These are phyloP conservation scores for Platyura marginata DNA, from an alignment of 1,140 invertebrate species.

Conservation along the genomic window DNA sequence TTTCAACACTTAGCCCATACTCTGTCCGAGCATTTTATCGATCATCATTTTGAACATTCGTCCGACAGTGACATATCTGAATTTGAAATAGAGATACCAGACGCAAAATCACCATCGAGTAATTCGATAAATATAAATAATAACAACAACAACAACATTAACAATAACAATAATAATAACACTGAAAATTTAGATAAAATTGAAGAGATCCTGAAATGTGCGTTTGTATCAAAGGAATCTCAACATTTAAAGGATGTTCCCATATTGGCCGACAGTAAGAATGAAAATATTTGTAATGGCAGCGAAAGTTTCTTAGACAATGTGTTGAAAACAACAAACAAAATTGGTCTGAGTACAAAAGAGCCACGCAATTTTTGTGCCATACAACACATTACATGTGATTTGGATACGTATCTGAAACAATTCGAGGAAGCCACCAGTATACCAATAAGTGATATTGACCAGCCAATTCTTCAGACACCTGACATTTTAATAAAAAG, in stretches of 20 bases:
- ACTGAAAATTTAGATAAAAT: conserved; percentile 5
- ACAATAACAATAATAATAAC: conserved; percentile 6
- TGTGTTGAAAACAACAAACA: too few relatives aligned
- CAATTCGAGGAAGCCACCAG: conserved; percentile 4
- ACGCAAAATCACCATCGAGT: conserved; percentile 17
- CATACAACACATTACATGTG: too few relatives aligned
- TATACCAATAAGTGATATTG: too few relatives aligned
- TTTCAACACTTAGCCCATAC: conserved; percentile 36
- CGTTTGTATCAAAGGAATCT: neutral
- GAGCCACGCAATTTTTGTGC: too few relatives aligned
- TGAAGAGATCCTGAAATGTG: neutral
- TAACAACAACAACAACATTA: conserved; percentile 12
- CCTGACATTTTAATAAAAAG: conserved; percentile 10
- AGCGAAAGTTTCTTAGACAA: too few relatives aligned
- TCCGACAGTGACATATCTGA: conserved; percentile 30
- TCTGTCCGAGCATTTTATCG: conserved; percentile 12
- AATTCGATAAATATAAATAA: conserved; percentile 20
- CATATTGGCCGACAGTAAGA: too few relatives aligned
- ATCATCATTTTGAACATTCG: conserved; percentile 12
- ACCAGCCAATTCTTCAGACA: conserved; percentile 4
- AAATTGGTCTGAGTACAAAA: too few relatives aligned
- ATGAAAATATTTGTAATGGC: too few relatives aligned
- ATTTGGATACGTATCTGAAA: conserved; percentile 3
- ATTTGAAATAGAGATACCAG: conserved; percentile 11
- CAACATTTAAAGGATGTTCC: neutral